Percentiles rank a stretch among this genome's conserved stretches.
These are phyloP conservation scores for Dryoscopus gambensis DNA, from an alignment of 2,113 vertebrate species.

Conservation along the genomic window DNA sequence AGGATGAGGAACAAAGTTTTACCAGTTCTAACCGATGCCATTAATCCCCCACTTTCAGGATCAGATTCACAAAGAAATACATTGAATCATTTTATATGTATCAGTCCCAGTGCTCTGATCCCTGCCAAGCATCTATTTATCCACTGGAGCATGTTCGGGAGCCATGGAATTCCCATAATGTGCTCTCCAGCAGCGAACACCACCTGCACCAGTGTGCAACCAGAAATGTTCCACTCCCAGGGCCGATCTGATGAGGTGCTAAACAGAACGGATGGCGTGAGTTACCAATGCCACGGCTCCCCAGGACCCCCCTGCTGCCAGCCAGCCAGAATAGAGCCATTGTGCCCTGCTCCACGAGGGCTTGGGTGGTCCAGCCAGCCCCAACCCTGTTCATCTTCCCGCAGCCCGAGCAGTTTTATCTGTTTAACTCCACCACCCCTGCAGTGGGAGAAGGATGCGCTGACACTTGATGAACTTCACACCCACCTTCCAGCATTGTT, in stretches of 20 bases:
- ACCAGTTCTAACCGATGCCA: not conserved
- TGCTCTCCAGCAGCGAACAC: not conserved
- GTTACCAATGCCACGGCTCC: not conserved
- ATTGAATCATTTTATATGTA: not conserved
- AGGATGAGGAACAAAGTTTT: not conserved
- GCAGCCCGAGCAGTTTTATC: not conserved
- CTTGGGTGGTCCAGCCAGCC: not conserved
- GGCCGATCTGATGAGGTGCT: constrained; percentile 10
- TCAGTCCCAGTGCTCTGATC: not conserved
- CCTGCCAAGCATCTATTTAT: not conserved
- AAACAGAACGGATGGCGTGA: not conserved
- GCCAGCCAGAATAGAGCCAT: not conserved
- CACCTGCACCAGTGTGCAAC: not conserved
- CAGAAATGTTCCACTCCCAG: not conserved
- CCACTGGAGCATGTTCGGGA: not conserved
- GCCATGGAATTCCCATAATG: not conserved
- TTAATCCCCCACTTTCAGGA: not conserved
- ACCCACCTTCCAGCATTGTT: not conserved
- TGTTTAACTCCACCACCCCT: not conserved
- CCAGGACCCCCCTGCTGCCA: not conserved
- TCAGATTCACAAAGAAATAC: not conserved
- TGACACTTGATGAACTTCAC: not conserved
- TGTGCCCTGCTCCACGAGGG: not conserved
- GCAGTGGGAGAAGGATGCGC: not conserved
- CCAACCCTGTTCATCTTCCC: not conserved